phyloP scores from a whole-genome alignment of 2,113 vertebrate genomes.

The Oxyruncus cristatus region DNA sequence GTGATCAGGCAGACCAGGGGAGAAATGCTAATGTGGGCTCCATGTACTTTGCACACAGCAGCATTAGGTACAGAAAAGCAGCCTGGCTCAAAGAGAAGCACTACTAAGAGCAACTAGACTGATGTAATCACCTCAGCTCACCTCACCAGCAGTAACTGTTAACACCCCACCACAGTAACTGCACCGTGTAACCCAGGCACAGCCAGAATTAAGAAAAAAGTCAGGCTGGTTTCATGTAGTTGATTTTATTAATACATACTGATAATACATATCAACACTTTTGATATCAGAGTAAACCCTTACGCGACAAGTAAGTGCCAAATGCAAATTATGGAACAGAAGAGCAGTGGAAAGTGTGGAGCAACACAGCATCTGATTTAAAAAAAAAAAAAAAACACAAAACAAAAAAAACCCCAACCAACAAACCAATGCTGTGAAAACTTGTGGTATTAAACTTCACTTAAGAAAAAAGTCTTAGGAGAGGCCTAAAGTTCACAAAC shows the following conservation, averaged over 20 bases:
- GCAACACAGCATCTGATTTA: neutral
- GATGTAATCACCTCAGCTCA: neutral
- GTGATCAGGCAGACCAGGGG: neutral
- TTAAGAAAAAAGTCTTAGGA: neutral
- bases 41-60: neutral
- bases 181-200: neutral
- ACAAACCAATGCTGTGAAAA: neutral
- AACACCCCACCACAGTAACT: neutral
- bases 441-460: neutral
- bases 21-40: neutral
- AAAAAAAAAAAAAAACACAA: neutral
- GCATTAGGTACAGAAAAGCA: neutral
- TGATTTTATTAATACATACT: constrained; percentile 56
- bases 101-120: neutral
- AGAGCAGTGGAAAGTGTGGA: neutral
- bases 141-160: neutral
- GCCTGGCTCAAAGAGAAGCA: neutral
- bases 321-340: neutral
- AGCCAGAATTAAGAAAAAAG: neutral
- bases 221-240: neutral
- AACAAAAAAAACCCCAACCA: neutral
- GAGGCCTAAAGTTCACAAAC: neutral
- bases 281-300: constrained; percentile 20
- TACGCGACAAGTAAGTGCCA: neutral
- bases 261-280: constrained; percentile 20